These are phyloP conservation scores for Triops longicaudatus DNA, from an alignment of 1,140 invertebrate species.

Conservation along the genomic window DNA sequence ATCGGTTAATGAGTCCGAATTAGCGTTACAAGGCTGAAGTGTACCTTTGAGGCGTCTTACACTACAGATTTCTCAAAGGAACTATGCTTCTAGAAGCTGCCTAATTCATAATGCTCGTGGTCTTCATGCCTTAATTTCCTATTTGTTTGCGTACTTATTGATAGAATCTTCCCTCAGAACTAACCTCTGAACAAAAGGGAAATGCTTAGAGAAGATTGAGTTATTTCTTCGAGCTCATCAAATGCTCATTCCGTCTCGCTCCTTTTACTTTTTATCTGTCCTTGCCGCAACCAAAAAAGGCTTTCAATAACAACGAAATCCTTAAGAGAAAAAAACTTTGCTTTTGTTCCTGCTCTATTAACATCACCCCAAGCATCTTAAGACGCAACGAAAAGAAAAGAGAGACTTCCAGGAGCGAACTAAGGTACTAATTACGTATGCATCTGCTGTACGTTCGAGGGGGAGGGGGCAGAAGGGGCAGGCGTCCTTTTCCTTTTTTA, in stretches of 20 bases:
- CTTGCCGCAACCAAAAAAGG: not conserved
- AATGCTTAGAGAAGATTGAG: not conserved
- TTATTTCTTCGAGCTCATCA: not conserved
- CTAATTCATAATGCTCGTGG: no score
- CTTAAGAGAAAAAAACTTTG: not conserved
- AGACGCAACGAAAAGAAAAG: not conserved
- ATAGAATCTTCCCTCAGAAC: not conserved
- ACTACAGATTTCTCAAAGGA: no score
- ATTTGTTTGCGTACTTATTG: no score
- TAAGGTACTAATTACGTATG: not conserved
- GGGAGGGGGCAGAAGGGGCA: no score
- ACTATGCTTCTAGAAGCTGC: no score
- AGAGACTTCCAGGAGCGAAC: no score
- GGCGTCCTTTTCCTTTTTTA: not conserved
- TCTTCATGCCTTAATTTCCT: no score
- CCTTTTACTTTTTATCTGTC: not conserved
- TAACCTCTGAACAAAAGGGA: not conserved
- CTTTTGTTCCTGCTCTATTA: constrained; percentile 12
- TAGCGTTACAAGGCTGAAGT: no score
- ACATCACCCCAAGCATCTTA: not conserved
- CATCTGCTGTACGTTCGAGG: not conserved
- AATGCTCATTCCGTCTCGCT: not conserved
- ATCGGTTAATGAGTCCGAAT: no score
- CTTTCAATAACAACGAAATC: no score
- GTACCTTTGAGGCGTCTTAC: no score